Evolutionary conservation across 2,888 invertebrate genomes (phyloP).

Genomic region (Atethmia centrago): DNA sequence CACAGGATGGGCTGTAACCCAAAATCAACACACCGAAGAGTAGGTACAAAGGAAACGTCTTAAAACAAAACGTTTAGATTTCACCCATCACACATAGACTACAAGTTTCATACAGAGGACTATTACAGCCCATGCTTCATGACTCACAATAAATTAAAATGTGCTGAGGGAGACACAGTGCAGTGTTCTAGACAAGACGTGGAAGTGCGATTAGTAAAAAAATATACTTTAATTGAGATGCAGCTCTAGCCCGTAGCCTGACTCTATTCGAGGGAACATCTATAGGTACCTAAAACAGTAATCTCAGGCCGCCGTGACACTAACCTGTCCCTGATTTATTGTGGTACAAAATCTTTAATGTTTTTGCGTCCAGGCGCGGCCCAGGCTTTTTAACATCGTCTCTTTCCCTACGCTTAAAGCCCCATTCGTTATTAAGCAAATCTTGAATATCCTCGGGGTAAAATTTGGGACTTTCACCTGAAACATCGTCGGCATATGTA

Average conservation of each 20-base stretch:
- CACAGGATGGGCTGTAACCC: conserved; percentile 49
- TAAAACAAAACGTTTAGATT: conserved; percentile 64
- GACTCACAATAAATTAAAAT: conserved; percentile 75
- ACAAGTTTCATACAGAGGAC: conserved; percentile 71
- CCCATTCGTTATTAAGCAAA: conserved; percentile 92
- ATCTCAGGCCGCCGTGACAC: conserved; percentile 86
- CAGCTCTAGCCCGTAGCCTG: conserved; percentile 73
- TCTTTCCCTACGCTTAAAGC: conserved; percentile 96
- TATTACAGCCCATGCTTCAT: conserved; percentile 79
- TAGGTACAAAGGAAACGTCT: conserved; percentile 52
- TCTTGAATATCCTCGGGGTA: conserved; percentile 90
- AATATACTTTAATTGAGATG: conserved; percentile 71
- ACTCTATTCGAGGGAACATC: conserved; percentile 80
- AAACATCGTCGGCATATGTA: conserved; percentile 87
- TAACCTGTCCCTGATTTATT: conserved; percentile 90
- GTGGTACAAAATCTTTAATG: conserved; percentile 87
- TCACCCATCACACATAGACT: conserved; percentile 68
- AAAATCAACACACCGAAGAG: conserved; percentile 60
- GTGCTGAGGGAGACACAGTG: conserved; percentile 88
- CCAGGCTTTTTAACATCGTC: conserved; percentile 99
- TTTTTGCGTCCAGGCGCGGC: conserved; percentile 94
- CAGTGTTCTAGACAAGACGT: conserved; percentile 82
- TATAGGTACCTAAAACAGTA: conserved; percentile 79
- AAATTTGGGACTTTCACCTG: conserved; percentile 89
- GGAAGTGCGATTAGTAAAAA: conserved; percentile 82